phyloP scores from a whole-genome alignment of 2,888 invertebrate species.

The Drosophila aldrichi region DNA sequence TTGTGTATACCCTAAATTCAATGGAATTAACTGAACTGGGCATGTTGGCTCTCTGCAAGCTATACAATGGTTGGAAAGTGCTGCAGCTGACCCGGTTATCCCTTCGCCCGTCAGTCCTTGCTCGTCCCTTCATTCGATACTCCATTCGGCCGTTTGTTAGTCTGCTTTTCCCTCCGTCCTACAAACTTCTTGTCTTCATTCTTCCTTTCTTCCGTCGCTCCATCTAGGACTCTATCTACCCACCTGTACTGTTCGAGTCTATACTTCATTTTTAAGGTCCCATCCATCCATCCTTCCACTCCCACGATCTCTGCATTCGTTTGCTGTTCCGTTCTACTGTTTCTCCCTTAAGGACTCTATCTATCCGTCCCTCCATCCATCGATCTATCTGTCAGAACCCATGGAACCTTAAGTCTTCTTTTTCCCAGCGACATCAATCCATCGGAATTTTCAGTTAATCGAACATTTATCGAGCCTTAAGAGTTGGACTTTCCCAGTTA shows the following conservation, averaged over 20 bases:
- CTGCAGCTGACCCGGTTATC: not conserved
- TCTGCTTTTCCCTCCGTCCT: not conserved
- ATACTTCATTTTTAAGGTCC: not conserved
- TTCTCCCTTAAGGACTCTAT: not conserved
- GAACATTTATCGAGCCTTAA: no score
- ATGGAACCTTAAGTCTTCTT: no score
- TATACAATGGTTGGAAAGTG: not conserved
- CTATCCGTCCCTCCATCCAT: not conserved
- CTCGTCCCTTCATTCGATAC: not conserved
- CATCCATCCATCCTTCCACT: not conserved
- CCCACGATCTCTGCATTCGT: not conserved
- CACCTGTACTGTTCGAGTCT: not conserved
- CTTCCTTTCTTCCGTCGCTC: not conserved
- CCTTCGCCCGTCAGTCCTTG: not conserved
- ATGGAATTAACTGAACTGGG: not conserved
- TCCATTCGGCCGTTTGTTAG: not conserved
- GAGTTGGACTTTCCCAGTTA: no score
- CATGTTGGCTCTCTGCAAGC: not conserved
- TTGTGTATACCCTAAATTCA: constrained; percentile 11
- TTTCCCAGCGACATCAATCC: no score
- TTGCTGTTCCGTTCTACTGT: not conserved
- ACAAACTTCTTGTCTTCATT: not conserved
- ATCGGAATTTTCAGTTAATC: no score
- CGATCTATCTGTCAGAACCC: not conserved
- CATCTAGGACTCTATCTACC: not conserved